A percentile compares a stretch with the other conserved stretches of the same genome.
Conservation (phyloP, 2,888 invertebrate genomes). For the Aphidius colemani region DNA sequence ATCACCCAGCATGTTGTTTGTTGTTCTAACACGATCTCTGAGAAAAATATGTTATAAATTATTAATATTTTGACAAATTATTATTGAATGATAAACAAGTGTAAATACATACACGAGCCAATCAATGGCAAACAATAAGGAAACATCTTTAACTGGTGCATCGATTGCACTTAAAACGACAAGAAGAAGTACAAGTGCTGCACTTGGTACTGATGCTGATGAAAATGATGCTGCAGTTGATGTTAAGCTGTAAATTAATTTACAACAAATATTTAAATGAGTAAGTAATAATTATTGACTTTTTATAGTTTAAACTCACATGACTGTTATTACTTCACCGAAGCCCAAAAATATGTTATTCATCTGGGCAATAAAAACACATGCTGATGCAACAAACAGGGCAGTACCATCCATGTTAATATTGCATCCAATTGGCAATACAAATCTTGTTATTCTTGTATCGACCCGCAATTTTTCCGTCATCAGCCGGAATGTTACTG, state of each 20-base stretch:
- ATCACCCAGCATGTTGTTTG: constrained; percentile 87
- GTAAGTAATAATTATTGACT: neutral
- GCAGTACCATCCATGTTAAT: constrained; percentile 94
- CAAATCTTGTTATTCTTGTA: constrained; percentile 82
- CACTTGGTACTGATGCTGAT: constrained; percentile 85
- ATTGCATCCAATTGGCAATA: constrained; percentile 88
- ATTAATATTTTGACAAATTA: too few relatives aligned
- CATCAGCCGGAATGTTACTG: constrained; percentile 85
- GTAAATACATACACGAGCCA: constrained; percentile 82
- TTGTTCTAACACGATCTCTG: constrained; percentile 84
- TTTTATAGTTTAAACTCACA: constrained; percentile 64
- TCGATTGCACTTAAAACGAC: constrained; percentile 83
- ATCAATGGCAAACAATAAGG: constrained; percentile 82
- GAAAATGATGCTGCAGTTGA: constrained; percentile 88
- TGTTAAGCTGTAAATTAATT: constrained; percentile 66
- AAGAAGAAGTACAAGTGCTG: constrained; percentile 79
- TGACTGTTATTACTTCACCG: constrained; percentile 85
- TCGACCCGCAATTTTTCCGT: constrained; percentile 82
- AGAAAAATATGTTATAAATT: constrained; percentile 9
- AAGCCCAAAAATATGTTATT: constrained; percentile 79
- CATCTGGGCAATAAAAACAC: constrained; percentile 87
- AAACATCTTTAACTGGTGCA: constrained; percentile 80
- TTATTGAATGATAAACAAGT: too few relatives aligned
- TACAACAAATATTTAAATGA: constrained; percentile 15
- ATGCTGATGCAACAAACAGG: constrained; percentile 84